Evolutionary conservation across 2,888 invertebrate genomes (phyloP).

Genomic region (Parnassius glacialis): DNA sequence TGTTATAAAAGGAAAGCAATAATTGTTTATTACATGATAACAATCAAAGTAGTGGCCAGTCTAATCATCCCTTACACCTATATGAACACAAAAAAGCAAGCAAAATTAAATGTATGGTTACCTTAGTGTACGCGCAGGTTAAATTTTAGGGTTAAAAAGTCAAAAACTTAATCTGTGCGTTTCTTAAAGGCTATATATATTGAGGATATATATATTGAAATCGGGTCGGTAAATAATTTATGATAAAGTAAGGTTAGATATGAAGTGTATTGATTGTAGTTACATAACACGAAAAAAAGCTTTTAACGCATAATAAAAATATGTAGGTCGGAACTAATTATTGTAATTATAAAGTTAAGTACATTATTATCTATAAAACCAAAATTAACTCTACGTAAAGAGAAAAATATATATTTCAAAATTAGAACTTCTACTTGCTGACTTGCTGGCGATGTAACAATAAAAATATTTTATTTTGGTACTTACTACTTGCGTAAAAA

Average conservation of each 20-base stretch:
- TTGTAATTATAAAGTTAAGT: neutral
- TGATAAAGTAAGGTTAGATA: slow-evolving; percentile 29
- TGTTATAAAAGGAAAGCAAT: too few species aligned
- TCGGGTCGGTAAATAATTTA: slow-evolving; percentile 11
- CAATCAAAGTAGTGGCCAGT: too few species aligned
- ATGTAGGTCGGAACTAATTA: neutral
- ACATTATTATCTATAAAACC: slow-evolving; percentile 1
- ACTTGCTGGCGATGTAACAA: too few species aligned
- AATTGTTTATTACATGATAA: too few species aligned
- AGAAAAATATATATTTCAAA: slow-evolving; percentile 19
- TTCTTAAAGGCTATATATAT: too few species aligned
- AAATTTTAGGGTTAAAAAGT: too few species aligned
- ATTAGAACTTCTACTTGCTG: slow-evolving; percentile 15
- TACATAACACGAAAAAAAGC: slow-evolving; percentile 31
- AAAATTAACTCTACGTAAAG: slow-evolving; percentile 1
- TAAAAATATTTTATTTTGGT: neutral
- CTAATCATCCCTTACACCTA: too few species aligned
- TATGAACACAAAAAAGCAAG: too few species aligned
- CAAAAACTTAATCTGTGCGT: too few species aligned
- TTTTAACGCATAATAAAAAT: neutral
- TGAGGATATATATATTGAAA: too few species aligned
- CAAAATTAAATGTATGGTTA: too few species aligned
- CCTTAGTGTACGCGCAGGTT: too few species aligned
- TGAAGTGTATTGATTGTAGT: slow-evolving; percentile 26
- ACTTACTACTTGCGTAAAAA: neutral